phyloP scores from a whole-genome alignment of 2,888 invertebrate genomes.

The Silvanus unidentatus region DNA sequence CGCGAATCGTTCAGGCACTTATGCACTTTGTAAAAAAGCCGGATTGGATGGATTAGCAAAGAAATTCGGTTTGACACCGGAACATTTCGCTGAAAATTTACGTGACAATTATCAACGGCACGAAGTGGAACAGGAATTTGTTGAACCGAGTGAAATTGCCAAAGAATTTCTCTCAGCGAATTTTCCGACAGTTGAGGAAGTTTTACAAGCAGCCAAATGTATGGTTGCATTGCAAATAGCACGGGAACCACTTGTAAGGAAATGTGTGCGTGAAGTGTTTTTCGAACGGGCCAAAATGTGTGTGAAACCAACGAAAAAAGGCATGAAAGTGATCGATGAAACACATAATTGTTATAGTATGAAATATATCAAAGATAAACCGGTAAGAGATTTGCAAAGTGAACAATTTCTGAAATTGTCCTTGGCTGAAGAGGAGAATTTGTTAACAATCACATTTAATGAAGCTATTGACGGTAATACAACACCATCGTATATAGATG shows the following conservation, averaged over 20 bases:
- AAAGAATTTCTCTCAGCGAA: constrained; percentile 62
- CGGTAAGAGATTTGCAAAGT: constrained; percentile 78
- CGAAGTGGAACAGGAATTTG: constrained; percentile 87
- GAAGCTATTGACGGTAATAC: constrained; percentile 77
- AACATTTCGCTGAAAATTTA: constrained; percentile 94
- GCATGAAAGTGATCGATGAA: constrained; percentile 93
- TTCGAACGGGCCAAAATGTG: constrained; percentile 81
- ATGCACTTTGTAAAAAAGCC: constrained; percentile 78
- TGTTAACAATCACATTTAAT: constrained; percentile 66
- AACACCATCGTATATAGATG: constrained; percentile 73
- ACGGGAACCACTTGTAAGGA: constrained; percentile 82
- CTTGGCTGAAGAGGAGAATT: constrained; percentile 76
- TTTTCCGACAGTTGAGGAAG: constrained; percentile 56
- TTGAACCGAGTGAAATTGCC: constrained; percentile 78
- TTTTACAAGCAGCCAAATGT: constrained; percentile 82
- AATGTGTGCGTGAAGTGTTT: constrained; percentile 78
- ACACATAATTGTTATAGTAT: constrained; percentile 79
- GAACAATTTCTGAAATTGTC: constrained; percentile 84
- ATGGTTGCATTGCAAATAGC: constrained; percentile 94
- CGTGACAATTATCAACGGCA: constrained; percentile 92
- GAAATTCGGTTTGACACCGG: constrained; percentile 87
- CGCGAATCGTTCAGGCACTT: constrained; percentile 81
- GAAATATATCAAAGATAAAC: constrained; percentile 91
- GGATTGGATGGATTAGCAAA: constrained; percentile 77
- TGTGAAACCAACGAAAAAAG: constrained; percentile 81